A percentile compares a stretch with the other conserved stretches of the same genome.
Conservation (phyloP, 2,888 invertebrate species). For the Scaptomyza reducta region DNA sequence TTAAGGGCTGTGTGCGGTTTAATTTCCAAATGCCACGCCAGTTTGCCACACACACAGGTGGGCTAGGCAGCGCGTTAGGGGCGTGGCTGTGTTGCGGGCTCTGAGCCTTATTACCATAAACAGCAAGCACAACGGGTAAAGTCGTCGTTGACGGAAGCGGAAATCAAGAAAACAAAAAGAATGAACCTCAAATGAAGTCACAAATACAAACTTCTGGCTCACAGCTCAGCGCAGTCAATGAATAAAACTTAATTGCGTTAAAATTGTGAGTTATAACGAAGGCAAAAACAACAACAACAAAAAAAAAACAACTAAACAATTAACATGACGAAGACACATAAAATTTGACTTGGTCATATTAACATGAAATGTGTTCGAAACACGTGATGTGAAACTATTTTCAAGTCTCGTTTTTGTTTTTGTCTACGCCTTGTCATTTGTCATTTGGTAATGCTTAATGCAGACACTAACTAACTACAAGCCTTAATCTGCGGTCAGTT, state of each 20-base stretch:
- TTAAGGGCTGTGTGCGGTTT: conserved; percentile 75
- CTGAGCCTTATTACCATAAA: conserved; percentile 74
- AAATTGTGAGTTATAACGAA: conserved; percentile 69
- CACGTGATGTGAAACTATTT: conserved; percentile 63
- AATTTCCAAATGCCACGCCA: conserved; percentile 76
- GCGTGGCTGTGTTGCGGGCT: conserved; percentile 50
- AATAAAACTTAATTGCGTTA: conserved; percentile 75
- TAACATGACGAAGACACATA: conserved; percentile 80
- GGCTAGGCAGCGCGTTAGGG: conserved; percentile 33
- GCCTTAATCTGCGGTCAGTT: conserved; percentile 5
- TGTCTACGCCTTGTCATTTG: conserved; percentile 63
- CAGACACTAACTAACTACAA: conserved; percentile 24
- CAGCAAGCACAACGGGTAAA: conserved; percentile 25
- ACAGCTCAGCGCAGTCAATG: conserved; percentile 56
- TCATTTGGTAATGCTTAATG: conserved; percentile 57
- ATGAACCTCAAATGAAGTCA: conserved; percentile 75
- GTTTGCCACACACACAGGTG: conserved; percentile 49
- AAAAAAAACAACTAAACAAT: conserved; percentile 72
- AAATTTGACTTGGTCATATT: conserved; percentile 49
- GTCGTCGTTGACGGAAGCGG: conserved; percentile 62
- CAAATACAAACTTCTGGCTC: conserved; percentile 13
- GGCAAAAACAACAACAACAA: too few species aligned
- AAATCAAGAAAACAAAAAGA: conserved; percentile 78
- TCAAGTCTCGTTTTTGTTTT: conserved; percentile 28
- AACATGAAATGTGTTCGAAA: conserved; percentile 63